A percentile compares a stretch with the other conserved stretches of the same genome.
phyloP scores from a whole-genome alignment of 2,888 invertebrate species.

The Agriopis marginaria region DNA sequence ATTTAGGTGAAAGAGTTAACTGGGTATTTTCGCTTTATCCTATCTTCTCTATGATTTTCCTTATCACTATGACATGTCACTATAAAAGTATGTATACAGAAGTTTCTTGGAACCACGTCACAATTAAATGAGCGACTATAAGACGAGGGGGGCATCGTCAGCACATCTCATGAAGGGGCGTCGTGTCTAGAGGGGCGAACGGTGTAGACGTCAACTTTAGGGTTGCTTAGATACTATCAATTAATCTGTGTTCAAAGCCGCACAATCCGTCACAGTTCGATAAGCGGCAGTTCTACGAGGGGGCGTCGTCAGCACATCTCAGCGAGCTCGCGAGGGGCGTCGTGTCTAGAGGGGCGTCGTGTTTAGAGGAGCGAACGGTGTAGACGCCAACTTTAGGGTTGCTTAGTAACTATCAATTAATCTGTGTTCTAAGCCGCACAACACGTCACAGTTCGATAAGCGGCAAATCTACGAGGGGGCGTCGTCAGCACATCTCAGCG shows the following conservation, averaged over 20 bases:
- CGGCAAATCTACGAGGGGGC: conserved; percentile 64
- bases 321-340: too few relatives aligned
- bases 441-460: conserved; percentile 29
- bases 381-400: neutral
- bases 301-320: conserved; percentile 74
- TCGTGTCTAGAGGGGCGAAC: neutral
- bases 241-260: neutral
- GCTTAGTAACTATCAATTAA: neutral
- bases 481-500: conserved; percentile 72
- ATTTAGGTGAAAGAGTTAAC: neutral
- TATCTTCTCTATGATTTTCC: too few relatives aligned
- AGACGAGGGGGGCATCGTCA: conserved; percentile 59
- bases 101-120: neutral
- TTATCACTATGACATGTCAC: too few relatives aligned
- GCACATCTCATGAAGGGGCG: conserved; percentile 60
- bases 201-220: neutral
- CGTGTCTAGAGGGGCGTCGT: conserved; percentile 57
- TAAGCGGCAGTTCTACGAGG: conserved; percentile 57
- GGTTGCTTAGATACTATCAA: neutral
- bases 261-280: conserved; percentile 21
- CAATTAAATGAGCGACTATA: neutral
- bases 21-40: too few relatives aligned
- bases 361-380: neutral
- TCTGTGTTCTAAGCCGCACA: neutral
- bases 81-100: too few relatives aligned